phyloP scores from a whole-genome alignment of 1,140 invertebrate genomes.

The Zophobas morio region DNA sequence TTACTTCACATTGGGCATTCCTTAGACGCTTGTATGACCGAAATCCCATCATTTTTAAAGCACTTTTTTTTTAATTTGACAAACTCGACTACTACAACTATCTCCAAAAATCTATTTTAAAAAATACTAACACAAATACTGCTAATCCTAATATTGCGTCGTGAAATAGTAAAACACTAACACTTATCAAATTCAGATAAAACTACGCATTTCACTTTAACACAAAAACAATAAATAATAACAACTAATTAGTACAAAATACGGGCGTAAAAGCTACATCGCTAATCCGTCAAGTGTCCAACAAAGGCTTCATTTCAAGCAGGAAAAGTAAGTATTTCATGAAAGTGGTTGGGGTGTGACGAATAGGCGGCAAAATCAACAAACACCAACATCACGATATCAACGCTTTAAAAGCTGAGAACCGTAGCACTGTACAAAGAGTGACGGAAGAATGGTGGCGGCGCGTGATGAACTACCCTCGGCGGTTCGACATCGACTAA shows the following conservation, averaged over 20 bases:
- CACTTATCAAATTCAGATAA: not conserved
- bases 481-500: constrained; percentile 42
- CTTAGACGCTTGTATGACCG: constrained; percentile 71
- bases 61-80: not conserved
- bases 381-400: constrained; percentile 5
- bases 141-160: no score
- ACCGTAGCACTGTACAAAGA: not conserved
- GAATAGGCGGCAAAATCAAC: constrained; percentile 19
- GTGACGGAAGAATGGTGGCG: constrained; percentile 9
- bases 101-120: no score
- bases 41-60: constrained; percentile 69
- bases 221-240: no score
- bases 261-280: not conserved
- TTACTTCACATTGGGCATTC: constrained; percentile 71
- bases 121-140: no score
- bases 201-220: not conserved
- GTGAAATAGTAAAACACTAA: no score
- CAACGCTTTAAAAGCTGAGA: not conserved
- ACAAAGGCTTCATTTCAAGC: not conserved
- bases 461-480: constrained; percentile 29
- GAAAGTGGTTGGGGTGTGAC: constrained; percentile 19
- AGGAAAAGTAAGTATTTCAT: not conserved
- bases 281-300: constrained; percentile 11
- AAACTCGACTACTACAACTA: not conserved
- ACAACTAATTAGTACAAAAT: no score